phyloP scores from a whole-genome alignment of 1,140 invertebrate species.

The Bombus sibiricus region DNA sequence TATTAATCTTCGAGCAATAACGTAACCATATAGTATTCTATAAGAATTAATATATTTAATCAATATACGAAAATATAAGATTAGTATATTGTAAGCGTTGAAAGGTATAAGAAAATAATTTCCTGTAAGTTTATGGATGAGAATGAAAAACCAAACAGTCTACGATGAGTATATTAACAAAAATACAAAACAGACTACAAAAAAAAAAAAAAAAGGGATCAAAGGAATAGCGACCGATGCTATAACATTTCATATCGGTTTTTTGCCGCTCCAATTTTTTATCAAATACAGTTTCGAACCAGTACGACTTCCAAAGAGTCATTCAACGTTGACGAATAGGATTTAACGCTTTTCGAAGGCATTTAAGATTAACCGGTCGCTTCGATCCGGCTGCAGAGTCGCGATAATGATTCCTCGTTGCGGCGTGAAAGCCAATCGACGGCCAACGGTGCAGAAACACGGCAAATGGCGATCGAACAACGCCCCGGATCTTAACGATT shows the following conservation, averaged over 20 bases:
- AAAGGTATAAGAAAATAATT: too few relatives aligned
- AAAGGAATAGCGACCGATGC: not conserved
- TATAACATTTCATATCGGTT: not conserved
- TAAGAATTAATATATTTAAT: not conserved
- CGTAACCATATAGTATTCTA: not conserved
- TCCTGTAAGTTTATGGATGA: too few relatives aligned
- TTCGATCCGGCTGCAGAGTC: slow-evolving; percentile 1
- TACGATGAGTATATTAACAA: not conserved
- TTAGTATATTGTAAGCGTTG: too few relatives aligned
- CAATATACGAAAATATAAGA: not conserved
- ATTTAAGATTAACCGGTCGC: not conserved
- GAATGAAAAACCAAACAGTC: too few relatives aligned
- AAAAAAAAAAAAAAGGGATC: not conserved
- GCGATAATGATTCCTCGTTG: slow-evolving; percentile 12
- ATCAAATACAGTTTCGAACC: not conserved
- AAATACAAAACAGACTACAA: not conserved
- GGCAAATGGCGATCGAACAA: slow-evolving; percentile 1
- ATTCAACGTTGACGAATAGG: not conserved
- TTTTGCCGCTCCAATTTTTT: not conserved
- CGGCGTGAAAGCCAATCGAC: slow-evolving; percentile 24
- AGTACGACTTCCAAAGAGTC: not conserved
- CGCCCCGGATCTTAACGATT: not conserved
- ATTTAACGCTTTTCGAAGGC: not conserved
- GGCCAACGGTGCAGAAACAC: slow-evolving; percentile 13
- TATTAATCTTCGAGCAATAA: not conserved